These are phyloP conservation scores for Arctopsyche grandis DNA, from an alignment of 1,140 invertebrate species.

Conservation along the genomic window DNA sequence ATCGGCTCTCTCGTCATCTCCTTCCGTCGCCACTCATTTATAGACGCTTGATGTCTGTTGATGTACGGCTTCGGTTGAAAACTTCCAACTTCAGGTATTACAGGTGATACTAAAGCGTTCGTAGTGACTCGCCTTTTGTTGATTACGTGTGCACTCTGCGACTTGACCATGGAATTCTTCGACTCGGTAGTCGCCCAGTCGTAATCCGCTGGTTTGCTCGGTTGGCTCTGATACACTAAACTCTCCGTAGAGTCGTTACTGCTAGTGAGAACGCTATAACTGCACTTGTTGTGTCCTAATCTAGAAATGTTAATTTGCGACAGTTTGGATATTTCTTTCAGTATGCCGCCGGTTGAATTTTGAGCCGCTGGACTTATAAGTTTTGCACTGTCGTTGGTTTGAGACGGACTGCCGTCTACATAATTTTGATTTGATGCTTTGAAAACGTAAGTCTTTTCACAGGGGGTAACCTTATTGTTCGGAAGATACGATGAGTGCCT, in stretches of 20 bases:
- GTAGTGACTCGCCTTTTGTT: conserved; percentile 61
- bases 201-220: conserved; percentile 55
- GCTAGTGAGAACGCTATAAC: conserved; percentile 75
- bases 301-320: conserved; percentile 78
- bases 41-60: conserved; percentile 49
- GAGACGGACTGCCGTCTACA: conserved; percentile 57
- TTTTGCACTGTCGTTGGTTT: conserved; percentile 41
- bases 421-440: conserved; percentile 61
- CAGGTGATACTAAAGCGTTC: conserved; percentile 51
- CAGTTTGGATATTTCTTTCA: conserved; percentile 78
- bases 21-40: conserved; percentile 55
- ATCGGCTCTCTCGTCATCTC: conserved; percentile 76
- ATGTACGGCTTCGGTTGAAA: conserved; percentile 40
- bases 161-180: conserved; percentile 68
- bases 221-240: conserved; percentile 61
- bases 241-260: conserved; percentile 77
- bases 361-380: conserved; percentile 8
- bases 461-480: conserved; percentile 60
- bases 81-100: conserved; percentile 57
- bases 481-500: conserved; percentile 61
- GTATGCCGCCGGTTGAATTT: conserved; percentile 64
- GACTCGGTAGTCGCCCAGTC: conserved; percentile 53
- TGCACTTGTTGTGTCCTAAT: conserved; percentile 74
- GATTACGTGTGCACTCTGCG: conserved; percentile 71
- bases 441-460: conserved; percentile 62